Evolutionary conservation across 2,113 vertebrate species (phyloP).

Genomic region (Cephalopholis sonnerati): DNA sequence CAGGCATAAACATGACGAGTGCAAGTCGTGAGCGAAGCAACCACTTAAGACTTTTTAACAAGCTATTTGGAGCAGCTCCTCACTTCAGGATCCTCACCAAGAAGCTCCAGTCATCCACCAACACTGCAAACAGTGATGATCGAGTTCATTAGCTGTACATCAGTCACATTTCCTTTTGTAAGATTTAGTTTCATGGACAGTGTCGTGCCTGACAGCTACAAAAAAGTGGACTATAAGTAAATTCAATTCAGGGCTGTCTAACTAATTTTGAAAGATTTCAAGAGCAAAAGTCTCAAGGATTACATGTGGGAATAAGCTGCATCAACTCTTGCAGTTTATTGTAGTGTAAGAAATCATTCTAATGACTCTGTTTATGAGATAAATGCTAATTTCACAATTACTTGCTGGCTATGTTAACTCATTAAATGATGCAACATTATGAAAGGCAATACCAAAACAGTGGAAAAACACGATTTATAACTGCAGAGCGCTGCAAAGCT

Average conservation of each 20-base stretch:
- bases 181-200: not conserved
- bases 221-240: not conserved
- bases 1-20: not conserved
- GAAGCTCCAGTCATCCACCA: not conserved
- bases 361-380: not conserved
- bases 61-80: constrained; percentile 6
- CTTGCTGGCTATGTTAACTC: not conserved
- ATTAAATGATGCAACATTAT: constrained; percentile 35
- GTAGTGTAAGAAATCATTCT: not conserved
- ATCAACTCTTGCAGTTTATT: not conserved
- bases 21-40: not conserved
- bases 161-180: not conserved
- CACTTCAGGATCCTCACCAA: not conserved
- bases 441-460: not conserved
- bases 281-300: not conserved
- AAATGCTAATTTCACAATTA: constrained; percentile 7
- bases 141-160: not conserved
- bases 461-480: not conserved
- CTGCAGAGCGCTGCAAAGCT: not conserved
- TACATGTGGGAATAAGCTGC: not conserved
- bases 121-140: not conserved
- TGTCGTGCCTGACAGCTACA: not conserved
- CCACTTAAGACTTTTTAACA: not conserved
- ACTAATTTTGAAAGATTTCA: not conserved
- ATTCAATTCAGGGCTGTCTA: not conserved